A percentile compares a stretch with the other conserved stretches of the same genome.
Conservation (phyloP, 2,113 vertebrate genomes). For the Coptodon bakossiorum region DNA sequence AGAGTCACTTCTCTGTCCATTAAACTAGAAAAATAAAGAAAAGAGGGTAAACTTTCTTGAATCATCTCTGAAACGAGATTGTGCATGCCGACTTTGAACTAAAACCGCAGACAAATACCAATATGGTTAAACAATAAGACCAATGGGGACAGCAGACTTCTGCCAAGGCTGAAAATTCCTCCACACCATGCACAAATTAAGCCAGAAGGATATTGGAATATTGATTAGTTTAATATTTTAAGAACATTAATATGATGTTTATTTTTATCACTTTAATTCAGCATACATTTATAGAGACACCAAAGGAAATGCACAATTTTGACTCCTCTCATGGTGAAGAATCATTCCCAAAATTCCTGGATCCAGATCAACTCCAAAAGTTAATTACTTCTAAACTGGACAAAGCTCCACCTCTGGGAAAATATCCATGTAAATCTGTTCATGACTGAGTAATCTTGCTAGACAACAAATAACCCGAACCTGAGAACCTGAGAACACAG, state of each 20-base stretch:
- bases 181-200: not conserved
- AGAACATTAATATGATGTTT: not conserved
- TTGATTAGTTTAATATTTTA: not conserved
- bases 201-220: not conserved
- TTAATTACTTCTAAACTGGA: not conserved
- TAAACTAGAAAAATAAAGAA: slow-evolving; percentile 67
- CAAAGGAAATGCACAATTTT: not conserved
- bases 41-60: not conserved
- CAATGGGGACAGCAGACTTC: not conserved
- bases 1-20: slow-evolving; percentile 95
- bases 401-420: not conserved
- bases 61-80: not conserved
- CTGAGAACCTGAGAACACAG: not conserved
- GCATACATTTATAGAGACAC: not conserved
- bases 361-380: not conserved
- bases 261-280: not conserved
- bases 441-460: not conserved
- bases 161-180: not conserved
- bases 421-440: not conserved
- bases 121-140: not conserved
- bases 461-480: not conserved
- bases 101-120: not conserved
- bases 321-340: not conserved
- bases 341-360: not conserved
- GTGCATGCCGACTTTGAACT: not conserved